phyloP scores from a whole-genome alignment of 2,888 invertebrate genomes.

The Pecten maximus region DNA sequence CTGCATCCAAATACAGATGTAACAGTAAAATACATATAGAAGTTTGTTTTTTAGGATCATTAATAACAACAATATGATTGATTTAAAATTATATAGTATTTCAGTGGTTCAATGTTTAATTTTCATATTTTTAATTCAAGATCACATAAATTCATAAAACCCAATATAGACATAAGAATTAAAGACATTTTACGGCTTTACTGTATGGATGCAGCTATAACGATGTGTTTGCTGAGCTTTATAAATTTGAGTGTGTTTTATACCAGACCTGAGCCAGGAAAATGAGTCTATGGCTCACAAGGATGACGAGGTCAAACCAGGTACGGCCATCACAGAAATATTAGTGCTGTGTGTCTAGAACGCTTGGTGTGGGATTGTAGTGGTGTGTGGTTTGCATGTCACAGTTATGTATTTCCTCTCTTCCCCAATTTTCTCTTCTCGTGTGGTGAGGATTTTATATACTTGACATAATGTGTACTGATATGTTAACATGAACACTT shows the following conservation, averaged over 20 bases:
- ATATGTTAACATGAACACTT: background rate
- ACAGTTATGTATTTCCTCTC: background rate
- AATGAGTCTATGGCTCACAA: slow-evolving; percentile 59
- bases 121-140: too few relatives aligned
- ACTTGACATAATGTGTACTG: background rate
- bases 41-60: background rate
- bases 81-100: background rate
- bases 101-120: background rate
- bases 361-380: background rate
- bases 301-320: slow-evolving; percentile 45
- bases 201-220: background rate
- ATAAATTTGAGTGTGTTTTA: slow-evolving; percentile 19
- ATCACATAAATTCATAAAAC: background rate
- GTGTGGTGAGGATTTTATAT: background rate
- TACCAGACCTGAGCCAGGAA: slow-evolving; percentile 41
- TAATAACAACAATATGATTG: background rate
- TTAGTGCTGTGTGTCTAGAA: slow-evolving; percentile 27
- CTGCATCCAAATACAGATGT: background rate
- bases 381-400: slow-evolving; percentile 21
- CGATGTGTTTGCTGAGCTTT: background rate
- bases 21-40: background rate
- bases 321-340: slow-evolving; percentile 14
- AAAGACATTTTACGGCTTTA: too few relatives aligned
- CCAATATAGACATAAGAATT: too few relatives aligned
- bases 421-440: background rate